These are phyloP conservation scores for Porites rus DNA, from an alignment of 92 coral and sea anemone genomes.

Conservation along the genomic window DNA sequence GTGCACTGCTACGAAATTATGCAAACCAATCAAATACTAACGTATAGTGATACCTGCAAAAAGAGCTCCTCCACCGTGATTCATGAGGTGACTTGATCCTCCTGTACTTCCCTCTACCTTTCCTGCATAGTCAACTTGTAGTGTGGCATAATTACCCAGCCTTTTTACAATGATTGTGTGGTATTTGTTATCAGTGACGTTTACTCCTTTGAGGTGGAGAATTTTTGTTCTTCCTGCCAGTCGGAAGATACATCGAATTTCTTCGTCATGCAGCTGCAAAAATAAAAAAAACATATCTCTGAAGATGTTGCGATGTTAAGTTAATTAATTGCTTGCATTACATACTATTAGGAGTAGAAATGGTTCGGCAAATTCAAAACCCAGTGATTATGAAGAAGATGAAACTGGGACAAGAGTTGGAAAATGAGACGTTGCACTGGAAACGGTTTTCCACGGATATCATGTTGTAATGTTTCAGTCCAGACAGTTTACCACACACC, in stretches of 20 bases:
- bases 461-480: too few species aligned
- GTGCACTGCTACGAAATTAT: background rate
- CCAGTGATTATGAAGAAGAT: too few species aligned
- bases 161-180: slow-evolving; percentile 83
- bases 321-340: too few species aligned
- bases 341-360: too few species aligned
- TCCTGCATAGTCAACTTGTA: slow-evolving; percentile 85
- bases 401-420: too few species aligned
- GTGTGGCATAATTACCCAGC: slow-evolving; percentile 78
- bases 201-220: slow-evolving; percentile 66
- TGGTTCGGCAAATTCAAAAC: too few species aligned
- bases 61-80: slow-evolving; percentile 83
- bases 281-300: background rate
- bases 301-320: too few species aligned
- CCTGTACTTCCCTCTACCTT: slow-evolving; percentile 83
- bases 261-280: slow-evolving; percentile 66
- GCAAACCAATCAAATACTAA: background rate
- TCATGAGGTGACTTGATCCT: slow-evolving; percentile 61
- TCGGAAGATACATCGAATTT: slow-evolving; percentile 73
- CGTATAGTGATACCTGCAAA: slow-evolving; percentile 46
- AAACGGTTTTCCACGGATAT: too few species aligned
- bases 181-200: slow-evolving; percentile 77
- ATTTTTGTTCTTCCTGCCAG: slow-evolving; percentile 82
- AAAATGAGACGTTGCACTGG: too few species aligned
- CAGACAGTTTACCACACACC: too few species aligned